A percentile compares a stretch with the other conserved stretches of the same genome.
Conservation (phyloP, 2,797 vertebrate genomes). For the Synaphobranchus kaupii region DNA sequence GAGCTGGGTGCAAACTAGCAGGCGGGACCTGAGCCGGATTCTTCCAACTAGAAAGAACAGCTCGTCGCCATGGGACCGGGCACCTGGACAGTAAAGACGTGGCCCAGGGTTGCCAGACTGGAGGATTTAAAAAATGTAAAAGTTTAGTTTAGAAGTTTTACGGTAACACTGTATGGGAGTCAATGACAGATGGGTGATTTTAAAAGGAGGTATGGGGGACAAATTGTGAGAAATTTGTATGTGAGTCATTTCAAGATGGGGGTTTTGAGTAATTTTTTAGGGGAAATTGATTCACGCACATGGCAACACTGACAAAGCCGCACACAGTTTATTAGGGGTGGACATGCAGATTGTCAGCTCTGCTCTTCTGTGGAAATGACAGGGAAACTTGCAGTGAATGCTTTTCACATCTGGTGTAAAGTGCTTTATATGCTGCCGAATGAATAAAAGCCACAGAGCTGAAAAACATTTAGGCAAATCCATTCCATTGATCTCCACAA, state of each 20-base stretch:
- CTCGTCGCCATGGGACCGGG: conserved; percentile 47
- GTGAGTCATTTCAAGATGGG: too few species aligned
- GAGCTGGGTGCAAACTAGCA: not conserved
- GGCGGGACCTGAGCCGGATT: conserved; percentile 49
- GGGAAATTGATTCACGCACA: too few species aligned
- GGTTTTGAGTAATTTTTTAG: too few species aligned
- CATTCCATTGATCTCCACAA: not conserved
- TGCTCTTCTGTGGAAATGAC: conserved; percentile 17
- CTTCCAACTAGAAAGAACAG: conserved; percentile 33
- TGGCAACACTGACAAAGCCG: conserved; percentile 18
- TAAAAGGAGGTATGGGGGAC: too few species aligned
- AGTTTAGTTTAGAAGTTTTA: too few species aligned
- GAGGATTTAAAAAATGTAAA: too few species aligned
- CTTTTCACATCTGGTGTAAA: not conserved
- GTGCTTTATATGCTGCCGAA: not conserved
- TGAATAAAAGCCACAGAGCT: not conserved
- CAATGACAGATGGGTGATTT: too few species aligned
- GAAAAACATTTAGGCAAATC: not conserved
- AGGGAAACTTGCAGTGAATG: conserved; percentile 35
- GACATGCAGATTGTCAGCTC: not conserved
- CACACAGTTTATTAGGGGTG: not conserved
- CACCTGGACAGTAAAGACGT: conserved; percentile 50
- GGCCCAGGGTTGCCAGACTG: too few species aligned
- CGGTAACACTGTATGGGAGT: too few species aligned
- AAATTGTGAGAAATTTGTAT: too few species aligned